Evolutionary conservation across 2,113 vertebrate species (phyloP).

Genomic region (Nipponia nippon): DNA sequence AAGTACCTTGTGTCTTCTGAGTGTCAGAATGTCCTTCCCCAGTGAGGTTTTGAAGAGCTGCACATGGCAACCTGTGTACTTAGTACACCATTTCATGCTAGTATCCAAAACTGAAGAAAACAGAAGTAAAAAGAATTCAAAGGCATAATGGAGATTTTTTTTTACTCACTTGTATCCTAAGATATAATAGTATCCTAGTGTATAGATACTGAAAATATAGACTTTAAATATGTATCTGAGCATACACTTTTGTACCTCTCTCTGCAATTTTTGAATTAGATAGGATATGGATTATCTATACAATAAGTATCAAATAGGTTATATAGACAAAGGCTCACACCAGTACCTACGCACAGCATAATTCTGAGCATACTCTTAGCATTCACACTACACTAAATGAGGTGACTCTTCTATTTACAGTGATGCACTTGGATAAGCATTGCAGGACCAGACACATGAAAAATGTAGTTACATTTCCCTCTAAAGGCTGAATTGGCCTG

Average conservation of each 20-base stretch:
- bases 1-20: background rate
- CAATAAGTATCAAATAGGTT: background rate
- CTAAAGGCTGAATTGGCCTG: background rate
- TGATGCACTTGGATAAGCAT: background rate
- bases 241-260: background rate
- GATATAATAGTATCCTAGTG: background rate
- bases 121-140: background rate
- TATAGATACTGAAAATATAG: background rate
- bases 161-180: background rate
- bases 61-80: background rate
- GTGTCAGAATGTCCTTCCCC: background rate
- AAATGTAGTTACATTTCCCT: background rate
- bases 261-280: background rate
- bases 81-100: background rate
- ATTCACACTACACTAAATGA: background rate
- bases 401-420: background rate
- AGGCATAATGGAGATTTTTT: background rate
- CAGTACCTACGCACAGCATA: accelerated
- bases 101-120: background rate
- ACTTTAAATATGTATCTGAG: background rate
- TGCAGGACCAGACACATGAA: background rate
- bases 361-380: background rate
- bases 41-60: background rate
- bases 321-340: background rate
- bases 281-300: background rate